phyloP scores from a whole-genome alignment of 2,113 vertebrate species.

The Panthera uncia region DNA sequence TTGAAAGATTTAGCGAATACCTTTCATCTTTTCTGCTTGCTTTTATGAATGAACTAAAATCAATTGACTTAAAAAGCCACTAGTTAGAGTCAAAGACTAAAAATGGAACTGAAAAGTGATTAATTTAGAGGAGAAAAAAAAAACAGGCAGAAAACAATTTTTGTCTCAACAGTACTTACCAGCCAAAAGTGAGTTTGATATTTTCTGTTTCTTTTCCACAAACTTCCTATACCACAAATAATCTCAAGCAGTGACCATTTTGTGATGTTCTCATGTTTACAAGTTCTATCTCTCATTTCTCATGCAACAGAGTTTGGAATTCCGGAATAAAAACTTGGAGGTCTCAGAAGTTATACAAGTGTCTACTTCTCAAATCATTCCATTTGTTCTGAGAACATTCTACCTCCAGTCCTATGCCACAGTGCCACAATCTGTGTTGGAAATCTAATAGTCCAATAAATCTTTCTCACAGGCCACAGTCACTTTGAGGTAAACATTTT shows the following conservation, averaged over 20 bases:
- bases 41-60: conserved; percentile 53
- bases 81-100: neutral
- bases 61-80: conserved; percentile 6
- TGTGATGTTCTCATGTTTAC: neutral
- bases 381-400: conserved; percentile 74
- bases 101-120: conserved; percentile 42
- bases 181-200: neutral
- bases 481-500: neutral
- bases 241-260: neutral
- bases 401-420: neutral
- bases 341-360: conserved; percentile 46
- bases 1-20: conserved; percentile 22
- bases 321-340: neutral
- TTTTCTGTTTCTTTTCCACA: conserved; percentile 40
- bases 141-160: conserved; percentile 30
- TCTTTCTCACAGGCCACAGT: neutral
- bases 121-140: conserved; percentile 37
- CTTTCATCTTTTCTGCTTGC: conserved; percentile 46
- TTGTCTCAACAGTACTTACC: conserved; percentile 52
- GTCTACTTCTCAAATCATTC: conserved; percentile 58
- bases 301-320: neutral
- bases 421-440: neutral
- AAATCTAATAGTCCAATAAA: neutral
- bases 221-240: neutral
- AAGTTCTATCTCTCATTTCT: neutral